Conservation (phyloP, 2,888 invertebrate genomes). For the Argyresthia albistria region DNA sequence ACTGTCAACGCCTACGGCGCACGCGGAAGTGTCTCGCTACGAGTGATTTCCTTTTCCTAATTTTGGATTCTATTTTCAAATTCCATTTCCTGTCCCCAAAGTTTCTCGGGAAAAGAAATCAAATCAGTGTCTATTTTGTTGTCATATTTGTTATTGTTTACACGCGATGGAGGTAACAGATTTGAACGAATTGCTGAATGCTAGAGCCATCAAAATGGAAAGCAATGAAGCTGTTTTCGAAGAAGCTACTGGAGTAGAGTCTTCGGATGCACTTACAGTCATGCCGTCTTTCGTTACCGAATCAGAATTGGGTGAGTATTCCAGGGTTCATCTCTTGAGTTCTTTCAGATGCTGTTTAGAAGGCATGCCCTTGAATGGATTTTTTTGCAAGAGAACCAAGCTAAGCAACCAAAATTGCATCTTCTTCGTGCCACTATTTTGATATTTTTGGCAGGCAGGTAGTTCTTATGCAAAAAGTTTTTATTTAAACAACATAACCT, state of each 20-base stretch:
- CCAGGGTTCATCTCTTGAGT: background rate
- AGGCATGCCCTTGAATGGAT: background rate
- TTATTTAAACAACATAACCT: background rate
- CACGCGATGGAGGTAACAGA: slow-evolving; percentile 53
- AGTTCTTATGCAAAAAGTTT: background rate
- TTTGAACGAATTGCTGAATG: slow-evolving; percentile 52
- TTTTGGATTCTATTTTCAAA: slow-evolving; percentile 29
- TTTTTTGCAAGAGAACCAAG: background rate
- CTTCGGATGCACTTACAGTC: slow-evolving; percentile 42
- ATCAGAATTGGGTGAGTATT: slow-evolving; percentile 52
- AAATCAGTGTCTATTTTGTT: background rate
- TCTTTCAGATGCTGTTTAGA: background rate
- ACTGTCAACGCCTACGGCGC: slow-evolving; percentile 32
- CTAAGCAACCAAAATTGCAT: background rate
- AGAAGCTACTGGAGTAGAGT: slow-evolving; percentile 31
- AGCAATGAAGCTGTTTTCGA: slow-evolving; percentile 38
- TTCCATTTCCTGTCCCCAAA: slow-evolving; percentile 1
- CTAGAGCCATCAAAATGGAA: slow-evolving; percentile 58
- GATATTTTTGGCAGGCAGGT: background rate
- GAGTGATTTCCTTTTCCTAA: slow-evolving; percentile 49
- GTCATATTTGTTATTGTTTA: background rate
- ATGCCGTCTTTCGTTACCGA: slow-evolving; percentile 63
- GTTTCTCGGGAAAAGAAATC: slow-evolving; percentile 16
- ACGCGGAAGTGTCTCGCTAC: slow-evolving; percentile 42
- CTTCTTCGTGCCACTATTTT: background rate